These are phyloP conservation scores for Stercorarius parasiticus DNA, from an alignment of 2,113 vertebrate genomes.

Conservation along the genomic window DNA sequence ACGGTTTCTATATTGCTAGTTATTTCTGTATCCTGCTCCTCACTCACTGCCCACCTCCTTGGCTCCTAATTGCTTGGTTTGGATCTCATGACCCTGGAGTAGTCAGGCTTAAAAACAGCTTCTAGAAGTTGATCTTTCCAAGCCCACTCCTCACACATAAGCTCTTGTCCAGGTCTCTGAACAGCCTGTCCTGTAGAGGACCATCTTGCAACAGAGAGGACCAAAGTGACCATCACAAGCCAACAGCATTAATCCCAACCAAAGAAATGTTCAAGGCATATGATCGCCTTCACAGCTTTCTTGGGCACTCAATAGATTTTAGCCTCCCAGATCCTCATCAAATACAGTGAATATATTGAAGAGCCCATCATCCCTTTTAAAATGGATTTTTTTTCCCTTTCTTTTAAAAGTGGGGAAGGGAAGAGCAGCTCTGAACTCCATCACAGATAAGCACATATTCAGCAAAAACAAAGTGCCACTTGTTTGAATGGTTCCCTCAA, in stretches of 20 bases:
- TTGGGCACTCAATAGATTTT: neutral
- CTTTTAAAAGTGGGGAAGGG: neutral
- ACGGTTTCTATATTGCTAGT: neutral
- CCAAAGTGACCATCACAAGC: neutral
- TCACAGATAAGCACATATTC: neutral
- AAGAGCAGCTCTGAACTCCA: neutral
- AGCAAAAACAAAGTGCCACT: neutral
- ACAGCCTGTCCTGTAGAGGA: neutral
- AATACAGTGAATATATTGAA: neutral
- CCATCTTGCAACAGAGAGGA: neutral
- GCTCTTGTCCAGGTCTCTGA: neutral
- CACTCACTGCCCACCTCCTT: neutral
- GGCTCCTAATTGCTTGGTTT: neutral
- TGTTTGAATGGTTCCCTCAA: neutral
- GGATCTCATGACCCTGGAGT: fast-evolving
- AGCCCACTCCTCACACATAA: neutral
- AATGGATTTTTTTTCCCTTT: neutral
- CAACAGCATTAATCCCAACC: neutral
- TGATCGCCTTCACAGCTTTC: neutral
- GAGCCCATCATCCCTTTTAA: neutral
- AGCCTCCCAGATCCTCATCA: neutral
- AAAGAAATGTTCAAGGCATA: neutral
- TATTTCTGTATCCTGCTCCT: neutral
- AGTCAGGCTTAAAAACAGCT: neutral
- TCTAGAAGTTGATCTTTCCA: neutral